A percentile compares a stretch with the other conserved stretches of the same genome.
Conservation (phyloP, 1,140 invertebrate species). For the Lasioglossum baleicum region DNA sequence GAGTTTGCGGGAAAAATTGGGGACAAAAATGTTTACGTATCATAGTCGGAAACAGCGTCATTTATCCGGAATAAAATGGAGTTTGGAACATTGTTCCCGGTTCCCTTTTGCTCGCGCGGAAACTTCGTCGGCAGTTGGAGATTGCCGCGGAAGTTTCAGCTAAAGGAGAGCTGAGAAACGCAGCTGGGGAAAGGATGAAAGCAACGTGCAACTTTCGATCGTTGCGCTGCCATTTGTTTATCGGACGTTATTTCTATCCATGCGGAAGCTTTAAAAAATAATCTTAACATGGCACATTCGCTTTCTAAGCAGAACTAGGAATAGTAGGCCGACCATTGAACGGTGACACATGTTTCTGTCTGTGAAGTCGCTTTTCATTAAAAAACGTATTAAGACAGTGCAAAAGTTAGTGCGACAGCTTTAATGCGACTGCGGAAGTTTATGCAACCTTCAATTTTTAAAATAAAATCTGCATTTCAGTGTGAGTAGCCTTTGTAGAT, state of each 20-base stretch:
- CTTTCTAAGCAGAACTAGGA: too few relatives aligned
- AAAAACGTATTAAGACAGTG: too few relatives aligned
- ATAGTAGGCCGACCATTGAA: too few relatives aligned
- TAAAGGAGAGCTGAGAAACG: slow-evolving; percentile 28
- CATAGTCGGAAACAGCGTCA: slow-evolving; percentile 18
- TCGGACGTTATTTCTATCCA: background rate
- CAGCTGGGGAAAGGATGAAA: slow-evolving; percentile 27
- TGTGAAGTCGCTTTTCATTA: too few relatives aligned
- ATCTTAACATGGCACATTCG: background rate
- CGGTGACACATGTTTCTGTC: too few relatives aligned
- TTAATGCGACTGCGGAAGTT: too few relatives aligned
- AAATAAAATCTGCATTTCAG: too few relatives aligned
- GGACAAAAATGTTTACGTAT: slow-evolving; percentile 47
- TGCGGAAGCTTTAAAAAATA: background rate
- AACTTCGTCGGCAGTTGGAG: slow-evolving; percentile 27
- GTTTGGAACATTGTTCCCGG: slow-evolving; percentile 23
- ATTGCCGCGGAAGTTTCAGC: slow-evolving; percentile 11
- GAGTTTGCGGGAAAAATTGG: slow-evolving; percentile 17
- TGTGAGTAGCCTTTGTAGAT: too few relatives aligned
- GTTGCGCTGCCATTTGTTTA: slow-evolving; percentile 23
- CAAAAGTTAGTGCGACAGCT: too few relatives aligned
- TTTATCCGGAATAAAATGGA: slow-evolving; percentile 36
- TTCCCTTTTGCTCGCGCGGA: slow-evolving; percentile 20
- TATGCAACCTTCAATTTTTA: too few relatives aligned
- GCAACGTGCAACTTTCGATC: slow-evolving; percentile 36